Conservation (phyloP, 2,113 vertebrate genomes). For the Plectropomus leopardus region DNA sequence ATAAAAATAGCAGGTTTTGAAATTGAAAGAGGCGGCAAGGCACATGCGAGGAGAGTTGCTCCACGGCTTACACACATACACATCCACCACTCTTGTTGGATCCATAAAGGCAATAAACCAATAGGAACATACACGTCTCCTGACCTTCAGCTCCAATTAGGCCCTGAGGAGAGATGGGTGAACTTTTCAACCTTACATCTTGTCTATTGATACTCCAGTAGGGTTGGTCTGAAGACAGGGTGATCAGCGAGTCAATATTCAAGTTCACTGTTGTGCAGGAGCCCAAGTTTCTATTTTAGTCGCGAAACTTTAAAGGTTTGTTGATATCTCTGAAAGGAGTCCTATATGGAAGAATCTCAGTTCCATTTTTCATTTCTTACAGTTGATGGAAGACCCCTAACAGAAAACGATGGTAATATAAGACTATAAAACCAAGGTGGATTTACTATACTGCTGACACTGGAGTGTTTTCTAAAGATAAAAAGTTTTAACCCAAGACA, state of each 20-base stretch:
- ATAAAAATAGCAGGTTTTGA: slow-evolving; percentile 69
- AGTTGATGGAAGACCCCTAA: slow-evolving; percentile 54
- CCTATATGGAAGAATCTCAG: slow-evolving; percentile 41
- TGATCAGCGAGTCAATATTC: slow-evolving; percentile 67
- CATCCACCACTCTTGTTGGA: slow-evolving; percentile 51
- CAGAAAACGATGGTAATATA: slow-evolving; percentile 54
- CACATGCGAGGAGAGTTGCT: slow-evolving; percentile 43
- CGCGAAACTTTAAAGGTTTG: slow-evolving; percentile 54
- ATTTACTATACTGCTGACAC: slow-evolving; percentile 28
- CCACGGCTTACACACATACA: slow-evolving; percentile 33
- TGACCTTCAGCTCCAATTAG: slow-evolving; percentile 85
- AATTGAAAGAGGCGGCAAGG: slow-evolving; percentile 58
- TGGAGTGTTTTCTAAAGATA: slow-evolving; percentile 41
- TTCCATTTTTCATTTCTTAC: slow-evolving; percentile 58
- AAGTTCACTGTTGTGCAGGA: slow-evolving; percentile 50
- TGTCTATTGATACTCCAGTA: slow-evolving; percentile 74
- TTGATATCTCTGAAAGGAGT: slow-evolving; percentile 37
- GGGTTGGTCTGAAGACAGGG: slow-evolving; percentile 55
- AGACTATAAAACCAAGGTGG: slow-evolving; percentile 37
- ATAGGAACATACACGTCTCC: slow-evolving; percentile 75
- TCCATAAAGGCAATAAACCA: slow-evolving; percentile 80
- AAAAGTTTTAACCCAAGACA: slow-evolving; percentile 8
- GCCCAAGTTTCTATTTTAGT: slow-evolving; percentile 51
- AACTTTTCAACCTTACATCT: slow-evolving; percentile 82
- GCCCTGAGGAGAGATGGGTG: slow-evolving; percentile 75